Conservation (phyloP, 2,888 invertebrate species). For the Phania funesta region DNA sequence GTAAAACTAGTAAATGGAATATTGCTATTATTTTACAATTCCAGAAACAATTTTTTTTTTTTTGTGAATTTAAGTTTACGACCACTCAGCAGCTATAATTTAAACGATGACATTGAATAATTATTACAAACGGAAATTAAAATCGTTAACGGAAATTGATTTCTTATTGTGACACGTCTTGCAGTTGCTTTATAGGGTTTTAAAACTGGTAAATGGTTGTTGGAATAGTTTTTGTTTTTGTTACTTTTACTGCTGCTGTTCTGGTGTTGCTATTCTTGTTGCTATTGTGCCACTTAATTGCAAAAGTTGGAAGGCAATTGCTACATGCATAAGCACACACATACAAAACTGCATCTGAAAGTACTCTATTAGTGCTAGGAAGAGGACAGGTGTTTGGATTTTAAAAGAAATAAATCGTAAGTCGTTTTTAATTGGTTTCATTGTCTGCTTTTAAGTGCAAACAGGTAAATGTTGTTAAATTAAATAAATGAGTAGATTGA, state of each 20-base stretch:
- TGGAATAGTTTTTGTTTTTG: conserved; percentile 20
- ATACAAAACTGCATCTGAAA: background rate
- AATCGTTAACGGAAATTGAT: conserved; percentile 78
- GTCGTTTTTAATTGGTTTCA: conserved; percentile 66
- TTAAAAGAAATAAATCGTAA: conserved; percentile 58
- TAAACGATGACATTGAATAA: conserved; percentile 73
- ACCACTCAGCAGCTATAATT: conserved; percentile 49
- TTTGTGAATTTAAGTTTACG: conserved; percentile 22
- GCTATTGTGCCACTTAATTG: background rate
- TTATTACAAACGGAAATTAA: conserved; percentile 80
- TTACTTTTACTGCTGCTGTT: conserved; percentile 19
- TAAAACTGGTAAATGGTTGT: conserved; percentile 53
- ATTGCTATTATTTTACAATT: background rate
- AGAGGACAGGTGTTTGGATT: background rate
- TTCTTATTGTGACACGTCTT: conserved; percentile 70
- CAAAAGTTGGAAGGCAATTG: conserved; percentile 11
- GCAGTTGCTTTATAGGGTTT: conserved; percentile 52
- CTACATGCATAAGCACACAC: background rate
- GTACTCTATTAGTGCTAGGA: background rate
- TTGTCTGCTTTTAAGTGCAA: conserved; percentile 66
- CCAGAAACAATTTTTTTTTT: background rate
- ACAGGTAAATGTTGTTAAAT: conserved; percentile 63
- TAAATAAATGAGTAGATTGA: conserved; percentile 52
- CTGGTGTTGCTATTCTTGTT: background rate
- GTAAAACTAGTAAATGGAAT: conserved; percentile 17